Conservation (phyloP, 1,140 invertebrate species). For the Lordiphosa stackelbergi region DNA sequence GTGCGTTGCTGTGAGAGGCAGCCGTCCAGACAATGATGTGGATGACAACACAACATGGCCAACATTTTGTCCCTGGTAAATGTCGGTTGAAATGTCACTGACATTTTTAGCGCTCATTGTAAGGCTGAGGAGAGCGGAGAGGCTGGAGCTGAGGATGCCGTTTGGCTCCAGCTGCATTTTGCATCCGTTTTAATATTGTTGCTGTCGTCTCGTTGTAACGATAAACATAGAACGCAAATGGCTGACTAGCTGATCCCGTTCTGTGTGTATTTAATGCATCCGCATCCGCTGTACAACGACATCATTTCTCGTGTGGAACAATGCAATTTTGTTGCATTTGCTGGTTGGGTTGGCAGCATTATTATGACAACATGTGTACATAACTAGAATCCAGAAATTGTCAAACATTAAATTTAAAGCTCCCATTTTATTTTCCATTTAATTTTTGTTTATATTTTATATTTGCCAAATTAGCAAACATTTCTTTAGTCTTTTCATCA, state of each 20-base stretch:
- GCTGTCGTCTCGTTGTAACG: constrained; percentile 9
- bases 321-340: constrained; percentile 41
- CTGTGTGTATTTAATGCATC: constrained; percentile 28
- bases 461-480: constrained; percentile 3
- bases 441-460: not conserved
- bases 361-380: constrained; percentile 24
- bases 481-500: constrained; percentile 4
- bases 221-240: constrained; percentile 29
- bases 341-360: constrained; percentile 26
- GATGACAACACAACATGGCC: constrained; percentile 5
- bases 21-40: constrained; percentile 6
- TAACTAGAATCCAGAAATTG: too few relatives aligned
- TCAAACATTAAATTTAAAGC: too few relatives aligned
- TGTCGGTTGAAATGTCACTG: constrained; percentile 41
- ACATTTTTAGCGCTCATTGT: constrained; percentile 38
- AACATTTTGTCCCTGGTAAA: constrained; percentile 9
- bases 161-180: constrained; percentile 21
- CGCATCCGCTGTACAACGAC: constrained; percentile 16
- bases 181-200: constrained; percentile 29
- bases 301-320: constrained; percentile 21
- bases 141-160: not conserved
- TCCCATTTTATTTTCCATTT: too few relatives aligned
- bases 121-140: not conserved
- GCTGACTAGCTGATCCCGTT: not conserved
- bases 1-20: not conserved